Evolutionary conservation across 2,797 vertebrate species (phyloP).

Genomic region (Sebastes oblongus): DNA sequence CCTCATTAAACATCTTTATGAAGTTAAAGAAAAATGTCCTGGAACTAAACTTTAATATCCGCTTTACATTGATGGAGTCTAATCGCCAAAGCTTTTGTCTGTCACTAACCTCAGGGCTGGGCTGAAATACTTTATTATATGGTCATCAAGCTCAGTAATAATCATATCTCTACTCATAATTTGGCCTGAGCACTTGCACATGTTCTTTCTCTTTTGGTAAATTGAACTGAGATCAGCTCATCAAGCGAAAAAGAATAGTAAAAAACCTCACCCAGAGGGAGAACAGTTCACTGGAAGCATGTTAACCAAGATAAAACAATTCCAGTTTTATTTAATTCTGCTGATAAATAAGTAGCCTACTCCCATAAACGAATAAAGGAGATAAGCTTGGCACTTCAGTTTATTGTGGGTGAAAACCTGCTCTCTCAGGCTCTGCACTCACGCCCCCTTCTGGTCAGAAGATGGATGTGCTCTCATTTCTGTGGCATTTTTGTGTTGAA

Average conservation of each 20-base stretch:
- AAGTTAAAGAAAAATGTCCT: neutral
- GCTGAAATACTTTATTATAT: neutral
- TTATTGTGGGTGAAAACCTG: neutral
- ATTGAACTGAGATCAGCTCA: neutral
- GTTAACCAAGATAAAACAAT: slow-evolving; percentile 13
- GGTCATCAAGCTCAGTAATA: neutral
- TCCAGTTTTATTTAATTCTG: slow-evolving; percentile 2
- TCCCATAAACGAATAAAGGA: slow-evolving; percentile 22
- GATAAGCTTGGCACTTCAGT: slow-evolving; percentile 14
- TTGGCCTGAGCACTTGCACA: neutral
- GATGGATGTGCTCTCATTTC: neutral
- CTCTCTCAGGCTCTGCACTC: neutral
- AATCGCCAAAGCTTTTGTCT: neutral
- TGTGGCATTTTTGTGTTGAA: neutral
- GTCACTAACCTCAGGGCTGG: neutral
- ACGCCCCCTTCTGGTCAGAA: slow-evolving; percentile 57
- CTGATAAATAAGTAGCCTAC: slow-evolving; percentile 15
- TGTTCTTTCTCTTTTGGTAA: neutral
- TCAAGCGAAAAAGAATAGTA: neutral
- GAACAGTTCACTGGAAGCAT: neutral
- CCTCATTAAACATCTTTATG: neutral
- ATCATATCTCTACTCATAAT: neutral
- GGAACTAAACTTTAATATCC: neutral
- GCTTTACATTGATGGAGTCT: neutral
- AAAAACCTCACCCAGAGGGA: neutral